These are phyloP conservation scores for Burhinus bistriatus DNA, from an alignment of 2,113 vertebrate genomes.

Conservation along the genomic window DNA sequence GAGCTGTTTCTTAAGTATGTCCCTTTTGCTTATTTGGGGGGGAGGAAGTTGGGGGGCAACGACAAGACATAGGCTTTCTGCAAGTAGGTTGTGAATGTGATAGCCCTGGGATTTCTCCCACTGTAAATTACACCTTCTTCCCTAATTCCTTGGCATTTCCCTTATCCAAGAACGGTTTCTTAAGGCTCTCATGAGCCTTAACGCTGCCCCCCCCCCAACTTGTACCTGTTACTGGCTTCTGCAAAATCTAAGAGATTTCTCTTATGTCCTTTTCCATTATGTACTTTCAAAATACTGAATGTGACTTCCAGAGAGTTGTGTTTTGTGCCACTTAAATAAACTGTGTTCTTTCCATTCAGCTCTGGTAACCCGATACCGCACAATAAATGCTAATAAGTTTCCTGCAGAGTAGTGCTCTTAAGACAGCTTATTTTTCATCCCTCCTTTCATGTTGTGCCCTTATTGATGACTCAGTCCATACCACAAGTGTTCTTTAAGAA, in stretches of 20 bases:
- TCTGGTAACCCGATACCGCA: conserved; percentile 63
- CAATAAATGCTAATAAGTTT: conserved; percentile 79
- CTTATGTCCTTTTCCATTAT: neutral
- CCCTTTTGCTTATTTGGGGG: neutral
- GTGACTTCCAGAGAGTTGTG: conserved; percentile 21
- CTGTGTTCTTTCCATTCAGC: conserved; percentile 64
- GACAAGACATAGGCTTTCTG: neutral
- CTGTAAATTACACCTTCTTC: conserved; percentile 32
- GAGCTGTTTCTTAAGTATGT: neutral
- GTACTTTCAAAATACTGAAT: conserved; percentile 6
- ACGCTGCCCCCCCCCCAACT: neutral
- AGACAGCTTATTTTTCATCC: conserved; percentile 74
- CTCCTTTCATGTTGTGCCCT: conserved; percentile 73
- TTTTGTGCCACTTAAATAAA: conserved; percentile 59
- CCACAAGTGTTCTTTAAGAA: conserved; percentile 66
- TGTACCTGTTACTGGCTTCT: neutral
- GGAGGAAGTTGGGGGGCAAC: neutral
- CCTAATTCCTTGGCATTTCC: conserved; percentile 21
- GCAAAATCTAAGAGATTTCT: neutral
- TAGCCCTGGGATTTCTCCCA: conserved; percentile 19
- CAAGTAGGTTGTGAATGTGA: neutral
- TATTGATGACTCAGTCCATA: conserved; percentile 68
- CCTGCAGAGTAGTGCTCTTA: conserved; percentile 71
- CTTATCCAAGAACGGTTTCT: neutral
- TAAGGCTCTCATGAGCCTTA: neutral